phyloP scores from a whole-genome alignment of 2,888 invertebrate genomes.

The Drosophila sordidula region DNA sequence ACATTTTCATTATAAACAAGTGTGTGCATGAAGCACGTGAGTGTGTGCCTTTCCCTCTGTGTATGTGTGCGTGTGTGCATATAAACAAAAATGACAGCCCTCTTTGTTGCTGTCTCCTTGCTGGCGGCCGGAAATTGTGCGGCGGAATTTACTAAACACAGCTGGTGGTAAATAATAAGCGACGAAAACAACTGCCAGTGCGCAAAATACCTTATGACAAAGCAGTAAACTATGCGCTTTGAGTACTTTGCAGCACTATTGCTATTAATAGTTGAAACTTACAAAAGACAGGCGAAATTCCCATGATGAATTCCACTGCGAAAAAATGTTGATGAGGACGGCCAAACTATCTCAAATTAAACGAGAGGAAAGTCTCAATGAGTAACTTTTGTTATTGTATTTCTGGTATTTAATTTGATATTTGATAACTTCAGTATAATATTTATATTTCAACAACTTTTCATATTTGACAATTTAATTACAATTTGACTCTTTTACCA shows the following conservation, averaged over 20 bases:
- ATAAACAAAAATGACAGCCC: slow-evolving; percentile 37
- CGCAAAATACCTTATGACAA: slow-evolving; percentile 4
- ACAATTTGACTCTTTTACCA: no score
- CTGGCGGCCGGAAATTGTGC: slow-evolving; percentile 61
- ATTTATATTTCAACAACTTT: no score
- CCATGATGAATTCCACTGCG: neutral
- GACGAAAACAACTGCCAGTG: slow-evolving; percentile 13
- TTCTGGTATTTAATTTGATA: no score
- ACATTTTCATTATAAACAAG: slow-evolving; percentile 63
- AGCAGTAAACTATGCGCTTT: slow-evolving; percentile 2
- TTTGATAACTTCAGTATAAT: no score
- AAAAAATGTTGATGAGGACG: neutral
- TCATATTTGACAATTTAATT: no score
- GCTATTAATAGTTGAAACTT: neutral
- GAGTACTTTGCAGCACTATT: slow-evolving; percentile 1
- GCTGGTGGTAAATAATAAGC: slow-evolving; percentile 15
- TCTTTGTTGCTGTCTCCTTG: slow-evolving; percentile 40
- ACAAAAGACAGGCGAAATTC: neutral
- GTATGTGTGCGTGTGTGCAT: slow-evolving; percentile 19
- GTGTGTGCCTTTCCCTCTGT: neutral
- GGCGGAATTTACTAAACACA: slow-evolving; percentile 46
- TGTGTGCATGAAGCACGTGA: slow-evolving; percentile 5
- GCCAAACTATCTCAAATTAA: no score
- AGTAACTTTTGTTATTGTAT: no score
- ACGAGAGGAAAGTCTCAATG: no score